Evolutionary conservation across 2,797 vertebrate genomes (phyloP).

Genomic region (Pseudochaenichthys georgianus): DNA sequence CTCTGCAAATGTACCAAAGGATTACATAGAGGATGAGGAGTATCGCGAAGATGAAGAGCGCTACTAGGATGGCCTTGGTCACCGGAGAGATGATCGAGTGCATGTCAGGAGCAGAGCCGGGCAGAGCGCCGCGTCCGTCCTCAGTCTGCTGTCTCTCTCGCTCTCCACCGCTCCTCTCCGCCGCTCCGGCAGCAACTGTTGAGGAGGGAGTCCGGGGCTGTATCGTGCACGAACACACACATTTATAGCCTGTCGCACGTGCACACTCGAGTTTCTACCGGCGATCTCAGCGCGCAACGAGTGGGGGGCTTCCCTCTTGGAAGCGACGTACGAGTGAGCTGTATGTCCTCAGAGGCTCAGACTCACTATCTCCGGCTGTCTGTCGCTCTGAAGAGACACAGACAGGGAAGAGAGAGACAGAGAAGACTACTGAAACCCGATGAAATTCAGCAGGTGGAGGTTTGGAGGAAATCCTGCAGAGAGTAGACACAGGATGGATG

Average conservation of each 20-base stretch:
- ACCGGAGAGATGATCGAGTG: slow-evolving; percentile 97
- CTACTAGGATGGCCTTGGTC: slow-evolving; percentile 96
- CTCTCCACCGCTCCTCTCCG: slow-evolving; percentile 67
- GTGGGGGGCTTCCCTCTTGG: slow-evolving; percentile 75
- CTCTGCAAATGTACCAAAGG: slow-evolving; percentile 98
- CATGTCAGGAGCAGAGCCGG: slow-evolving; percentile 89
- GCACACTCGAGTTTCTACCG: slow-evolving; percentile 52
- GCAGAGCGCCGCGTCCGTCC: slow-evolving; percentile 76
- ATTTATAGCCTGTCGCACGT: slow-evolving; percentile 59
- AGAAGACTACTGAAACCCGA: background rate
- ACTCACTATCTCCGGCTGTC: slow-evolving; percentile 48
- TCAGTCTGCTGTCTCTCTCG: slow-evolving; percentile 71
- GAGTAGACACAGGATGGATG: slow-evolving; percentile 45
- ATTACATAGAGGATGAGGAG: slow-evolving; percentile 98
- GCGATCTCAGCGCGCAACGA: slow-evolving; percentile 64
- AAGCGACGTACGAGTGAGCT: slow-evolving; percentile 41
- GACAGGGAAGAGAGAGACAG: slow-evolving; percentile 30
- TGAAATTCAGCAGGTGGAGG: slow-evolving; percentile 44
- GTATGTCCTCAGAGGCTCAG: slow-evolving; percentile 45
- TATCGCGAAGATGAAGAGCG: slow-evolving; percentile 98
- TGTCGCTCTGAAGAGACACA: slow-evolving; percentile 44
- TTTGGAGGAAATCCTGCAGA: slow-evolving; percentile 13
- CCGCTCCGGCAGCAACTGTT: slow-evolving; percentile 81
- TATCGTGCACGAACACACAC: slow-evolving; percentile 56
- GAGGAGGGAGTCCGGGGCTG: slow-evolving; percentile 74